These are phyloP conservation scores for Loriculus beryllinus DNA, from an alignment of 2,797 vertebrate genomes.

Conservation along the genomic window DNA sequence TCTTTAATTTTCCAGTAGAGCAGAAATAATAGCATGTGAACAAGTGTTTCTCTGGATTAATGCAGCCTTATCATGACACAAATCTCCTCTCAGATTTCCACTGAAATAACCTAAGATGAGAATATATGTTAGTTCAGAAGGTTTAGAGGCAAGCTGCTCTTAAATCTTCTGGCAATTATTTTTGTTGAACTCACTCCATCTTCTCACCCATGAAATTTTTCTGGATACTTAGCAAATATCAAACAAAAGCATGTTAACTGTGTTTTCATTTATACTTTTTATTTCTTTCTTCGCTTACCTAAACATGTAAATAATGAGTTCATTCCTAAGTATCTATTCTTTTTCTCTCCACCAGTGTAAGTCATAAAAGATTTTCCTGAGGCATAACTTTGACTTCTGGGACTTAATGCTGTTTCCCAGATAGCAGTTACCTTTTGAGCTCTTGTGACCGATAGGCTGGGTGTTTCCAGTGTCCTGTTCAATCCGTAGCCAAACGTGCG, in stretches of 20 bases:
- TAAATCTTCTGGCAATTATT: slow-evolving; percentile 46
- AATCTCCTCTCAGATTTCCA: slow-evolving; percentile 33
- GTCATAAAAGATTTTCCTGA: slow-evolving; percentile 15
- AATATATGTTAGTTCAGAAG: slow-evolving; percentile 43
- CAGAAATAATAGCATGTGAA: neutral
- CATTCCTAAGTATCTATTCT: slow-evolving; percentile 10
- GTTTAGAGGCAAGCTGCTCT: slow-evolving; percentile 21
- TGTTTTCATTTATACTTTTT: slow-evolving; percentile 31
- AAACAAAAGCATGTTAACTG: slow-evolving; percentile 18
- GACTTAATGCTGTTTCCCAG: neutral
- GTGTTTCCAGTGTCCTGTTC: neutral
- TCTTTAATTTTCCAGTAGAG: neutral
- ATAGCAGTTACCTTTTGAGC: neutral
- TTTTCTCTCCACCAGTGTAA: neutral
- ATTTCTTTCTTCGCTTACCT: neutral
- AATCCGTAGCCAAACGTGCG: neutral
- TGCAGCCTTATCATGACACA: neutral
- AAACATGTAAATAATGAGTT: neutral
- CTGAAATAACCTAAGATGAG: slow-evolving; percentile 5
- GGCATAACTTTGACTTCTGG: neutral
- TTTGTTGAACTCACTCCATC: slow-evolving; percentile 56
- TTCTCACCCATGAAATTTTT: slow-evolving; percentile 43
- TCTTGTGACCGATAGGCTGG: neutral
- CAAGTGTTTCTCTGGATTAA: slow-evolving; percentile 20
- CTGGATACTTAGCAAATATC: slow-evolving; percentile 31